phyloP scores from a whole-genome alignment of 2,797 vertebrate genomes.

The Alcedo quadribrachys region DNA sequence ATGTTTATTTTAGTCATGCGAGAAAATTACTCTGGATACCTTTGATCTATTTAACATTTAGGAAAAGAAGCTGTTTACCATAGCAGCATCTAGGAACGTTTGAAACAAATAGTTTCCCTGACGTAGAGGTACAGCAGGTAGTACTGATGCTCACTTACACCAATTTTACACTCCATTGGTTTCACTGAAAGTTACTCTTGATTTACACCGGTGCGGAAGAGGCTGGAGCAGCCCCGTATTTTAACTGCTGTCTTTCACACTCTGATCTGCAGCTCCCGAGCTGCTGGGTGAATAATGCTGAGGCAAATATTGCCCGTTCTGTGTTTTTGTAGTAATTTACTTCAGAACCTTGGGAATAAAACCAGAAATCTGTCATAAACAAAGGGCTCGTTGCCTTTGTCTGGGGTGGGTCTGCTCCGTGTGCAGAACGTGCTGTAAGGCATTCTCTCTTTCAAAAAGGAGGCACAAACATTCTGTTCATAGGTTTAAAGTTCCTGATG shows the following conservation, averaged over 20 bases:
- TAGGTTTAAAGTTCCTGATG: accelerated
- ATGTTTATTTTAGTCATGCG: neutral
- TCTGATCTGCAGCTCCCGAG: neutral
- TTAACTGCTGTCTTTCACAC: conserved; percentile 21
- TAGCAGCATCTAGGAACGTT: conserved; percentile 1
- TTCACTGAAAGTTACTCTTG: conserved; percentile 23
- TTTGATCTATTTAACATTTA: conserved; percentile 53
- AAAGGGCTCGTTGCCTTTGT: conserved; percentile 9
- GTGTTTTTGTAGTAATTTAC: conserved; percentile 50
- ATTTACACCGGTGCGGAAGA: conserved; percentile 21
- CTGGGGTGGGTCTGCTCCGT: neutral
- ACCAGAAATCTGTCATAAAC: conserved; percentile 42
- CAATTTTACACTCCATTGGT: conserved; percentile 41
- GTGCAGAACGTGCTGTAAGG: neutral
- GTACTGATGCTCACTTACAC: conserved; percentile 42
- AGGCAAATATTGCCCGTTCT: conserved; percentile 18
- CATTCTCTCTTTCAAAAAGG: neutral
- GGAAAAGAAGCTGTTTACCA: conserved; percentile 58
- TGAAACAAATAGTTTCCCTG: conserved; percentile 47
- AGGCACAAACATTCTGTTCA: accelerated
- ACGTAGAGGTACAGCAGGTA: neutral
- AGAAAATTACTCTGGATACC: conserved; percentile 42
- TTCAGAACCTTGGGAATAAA: conserved; percentile 59
- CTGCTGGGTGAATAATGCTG: conserved; percentile 32
- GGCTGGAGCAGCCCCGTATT: conserved; percentile 5